phyloP scores from a whole-genome alignment of 2,113 vertebrate genomes.

The Phaethornis superciliosus region DNA sequence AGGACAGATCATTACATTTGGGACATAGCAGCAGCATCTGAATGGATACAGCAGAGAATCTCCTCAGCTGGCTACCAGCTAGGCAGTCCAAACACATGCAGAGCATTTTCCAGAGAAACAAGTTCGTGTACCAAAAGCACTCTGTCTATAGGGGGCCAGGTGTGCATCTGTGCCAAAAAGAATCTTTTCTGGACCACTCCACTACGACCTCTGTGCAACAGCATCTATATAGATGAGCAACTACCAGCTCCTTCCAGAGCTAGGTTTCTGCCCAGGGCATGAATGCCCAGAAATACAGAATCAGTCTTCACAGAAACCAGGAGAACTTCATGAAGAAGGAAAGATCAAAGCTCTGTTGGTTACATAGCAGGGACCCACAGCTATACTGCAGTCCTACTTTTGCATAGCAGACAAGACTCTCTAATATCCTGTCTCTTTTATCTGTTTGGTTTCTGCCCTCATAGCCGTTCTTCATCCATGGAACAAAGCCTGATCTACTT shows the following conservation, averaged over 20 bases:
- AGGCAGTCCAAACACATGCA: neutral
- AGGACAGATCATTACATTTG: neutral
- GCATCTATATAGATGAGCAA: neutral
- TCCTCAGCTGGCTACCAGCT: neutral
- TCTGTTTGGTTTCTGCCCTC: neutral
- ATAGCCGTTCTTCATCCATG: neutral
- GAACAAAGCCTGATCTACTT: constrained; percentile 28
- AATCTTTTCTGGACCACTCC: neutral
- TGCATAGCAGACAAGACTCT: neutral
- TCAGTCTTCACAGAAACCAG: neutral
- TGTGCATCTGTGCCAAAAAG: neutral
- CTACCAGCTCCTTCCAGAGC: neutral
- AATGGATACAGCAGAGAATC: neutral
- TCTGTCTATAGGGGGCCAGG: neutral
- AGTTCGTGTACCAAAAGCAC: neutral
- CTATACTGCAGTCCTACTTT: neutral
- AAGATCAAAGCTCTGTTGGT: neutral
- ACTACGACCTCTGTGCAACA: neutral
- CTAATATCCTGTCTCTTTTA: neutral
- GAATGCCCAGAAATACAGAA: neutral
- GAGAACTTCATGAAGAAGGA: neutral
- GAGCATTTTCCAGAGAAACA: neutral
- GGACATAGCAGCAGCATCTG: neutral
- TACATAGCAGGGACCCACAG: neutral
- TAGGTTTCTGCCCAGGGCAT: neutral